phyloP scores from a whole-genome alignment of 2,113 vertebrate species.

The Ciconia boyciana region DNA sequence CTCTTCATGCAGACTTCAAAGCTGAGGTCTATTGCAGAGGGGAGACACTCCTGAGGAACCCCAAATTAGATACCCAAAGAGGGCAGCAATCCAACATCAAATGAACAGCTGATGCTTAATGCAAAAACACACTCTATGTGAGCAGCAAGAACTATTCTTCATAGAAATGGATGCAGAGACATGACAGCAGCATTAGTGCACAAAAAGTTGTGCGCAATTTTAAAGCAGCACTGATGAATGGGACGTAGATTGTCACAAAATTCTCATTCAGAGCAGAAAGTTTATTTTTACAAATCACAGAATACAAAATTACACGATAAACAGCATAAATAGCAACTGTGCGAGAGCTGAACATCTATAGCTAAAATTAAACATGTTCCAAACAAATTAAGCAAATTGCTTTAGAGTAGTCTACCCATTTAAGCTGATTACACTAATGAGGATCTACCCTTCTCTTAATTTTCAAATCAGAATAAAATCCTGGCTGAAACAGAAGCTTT shows the following conservation, averaged over 20 bases:
- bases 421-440: conserved; percentile 62
- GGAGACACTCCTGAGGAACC: not conserved
- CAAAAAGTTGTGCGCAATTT: not conserved
- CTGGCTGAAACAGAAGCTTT: conserved; percentile 13
- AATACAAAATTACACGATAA: conserved; percentile 9
- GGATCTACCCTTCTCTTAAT: conserved; percentile 36
- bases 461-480: conserved; percentile 7
- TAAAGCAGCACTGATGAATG: conserved; percentile 12
- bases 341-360: not conserved
- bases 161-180: not conserved
- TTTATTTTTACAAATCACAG: conserved; percentile 31
- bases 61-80: not conserved
- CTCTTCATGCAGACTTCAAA: not conserved
- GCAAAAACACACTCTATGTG: rapidly evolving
- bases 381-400: conserved; percentile 62
- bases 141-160: not conserved
- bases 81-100: not conserved
- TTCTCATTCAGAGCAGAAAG: not conserved
- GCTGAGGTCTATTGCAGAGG: not conserved
- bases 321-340: conserved; percentile 30
- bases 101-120: not conserved
- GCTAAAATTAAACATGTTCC: conserved; percentile 49
- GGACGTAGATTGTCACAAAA: not conserved
- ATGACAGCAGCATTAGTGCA: not conserved
- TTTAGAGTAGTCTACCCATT: conserved; percentile 52